Evolutionary conservation across 2,888 invertebrate species (phyloP).

Genomic region (Temnothorax unifasciatus): DNA sequence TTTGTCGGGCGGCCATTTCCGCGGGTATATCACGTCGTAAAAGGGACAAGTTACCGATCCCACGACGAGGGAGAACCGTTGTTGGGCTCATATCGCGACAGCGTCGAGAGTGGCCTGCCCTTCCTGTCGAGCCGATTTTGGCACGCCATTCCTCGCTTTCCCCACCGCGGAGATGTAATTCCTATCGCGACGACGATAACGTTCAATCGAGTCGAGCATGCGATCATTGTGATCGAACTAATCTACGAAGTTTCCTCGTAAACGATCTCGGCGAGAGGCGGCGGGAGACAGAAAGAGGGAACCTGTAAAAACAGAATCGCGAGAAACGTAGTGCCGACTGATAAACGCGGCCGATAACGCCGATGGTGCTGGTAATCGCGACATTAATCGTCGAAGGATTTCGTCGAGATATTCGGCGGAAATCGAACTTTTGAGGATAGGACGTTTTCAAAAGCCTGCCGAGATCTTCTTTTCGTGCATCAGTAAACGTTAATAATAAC

Average conservation of each 20-base stretch:
- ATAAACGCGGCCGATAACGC: conserved; percentile 65
- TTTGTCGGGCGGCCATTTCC: conserved; percentile 64
- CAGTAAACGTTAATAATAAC: background rate
- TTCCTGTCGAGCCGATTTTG: conserved; percentile 42
- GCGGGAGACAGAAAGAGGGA: conserved; percentile 32
- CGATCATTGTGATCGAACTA: conserved; percentile 60
- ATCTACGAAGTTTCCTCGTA: conserved; percentile 58
- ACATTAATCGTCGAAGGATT: conserved; percentile 47
- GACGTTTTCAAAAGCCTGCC: no score
- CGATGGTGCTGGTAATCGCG: conserved; percentile 45
- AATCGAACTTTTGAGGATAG: conserved; percentile 35
- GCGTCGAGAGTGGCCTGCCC: conserved; percentile 42
- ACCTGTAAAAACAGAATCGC: conserved; percentile 60
- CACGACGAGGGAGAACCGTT: conserved; percentile 30
- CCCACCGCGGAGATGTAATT: conserved; percentile 58
- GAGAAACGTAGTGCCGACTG: conserved; percentile 50
- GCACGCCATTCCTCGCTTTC: conserved; percentile 14
- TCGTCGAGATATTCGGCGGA: conserved; percentile 26
- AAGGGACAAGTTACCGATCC: conserved; percentile 64
- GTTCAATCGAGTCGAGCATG: conserved; percentile 67
- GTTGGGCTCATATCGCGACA: conserved; percentile 46
- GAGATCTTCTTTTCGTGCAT: background rate
- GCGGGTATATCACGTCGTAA: conserved; percentile 69
- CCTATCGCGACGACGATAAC: conserved; percentile 56
- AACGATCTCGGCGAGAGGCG: conserved; percentile 13